A percentile compares a stretch with the other conserved stretches of the same genome.
Conservation (phyloP, 2,888 invertebrate genomes). For the Phorcus lineatus region DNA sequence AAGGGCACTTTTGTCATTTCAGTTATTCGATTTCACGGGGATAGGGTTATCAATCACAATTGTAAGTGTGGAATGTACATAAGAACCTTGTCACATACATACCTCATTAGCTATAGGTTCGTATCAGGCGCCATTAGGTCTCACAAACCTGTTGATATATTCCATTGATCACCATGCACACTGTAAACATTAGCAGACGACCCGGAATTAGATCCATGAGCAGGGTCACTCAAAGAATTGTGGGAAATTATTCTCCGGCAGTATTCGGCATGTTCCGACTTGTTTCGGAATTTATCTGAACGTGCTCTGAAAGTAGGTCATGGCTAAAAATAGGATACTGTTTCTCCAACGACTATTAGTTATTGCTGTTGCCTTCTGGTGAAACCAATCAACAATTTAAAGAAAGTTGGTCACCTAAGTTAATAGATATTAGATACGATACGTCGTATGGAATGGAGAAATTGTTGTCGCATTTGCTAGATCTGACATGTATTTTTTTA, state of each 20-base stretch:
- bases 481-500: too few species aligned
- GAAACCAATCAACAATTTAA: too few species aligned
- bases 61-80: too few species aligned
- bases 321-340: background rate
- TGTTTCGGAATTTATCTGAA: background rate
- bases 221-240: background rate
- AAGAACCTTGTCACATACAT: too few species aligned
- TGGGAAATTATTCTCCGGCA: background rate
- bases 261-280: background rate
- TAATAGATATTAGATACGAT: too few species aligned
- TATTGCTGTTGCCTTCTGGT: too few species aligned
- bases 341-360: background rate
- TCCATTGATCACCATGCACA: slow-evolving; percentile 5
- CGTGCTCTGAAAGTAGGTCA: background rate
- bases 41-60: too few species aligned
- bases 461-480: too few species aligned
- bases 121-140: slow-evolving; percentile 5
- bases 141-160: background rate
- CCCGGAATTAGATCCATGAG: background rate
- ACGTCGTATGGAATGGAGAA: too few species aligned
- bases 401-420: too few species aligned
- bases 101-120: background rate
- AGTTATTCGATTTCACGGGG: too few species aligned
- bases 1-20: too few species aligned
- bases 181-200: slow-evolving; percentile 5